These are phyloP conservation scores for Acestrorhynchus altus DNA, from an alignment of 2,797 vertebrate genomes.

Conservation along the genomic window DNA sequence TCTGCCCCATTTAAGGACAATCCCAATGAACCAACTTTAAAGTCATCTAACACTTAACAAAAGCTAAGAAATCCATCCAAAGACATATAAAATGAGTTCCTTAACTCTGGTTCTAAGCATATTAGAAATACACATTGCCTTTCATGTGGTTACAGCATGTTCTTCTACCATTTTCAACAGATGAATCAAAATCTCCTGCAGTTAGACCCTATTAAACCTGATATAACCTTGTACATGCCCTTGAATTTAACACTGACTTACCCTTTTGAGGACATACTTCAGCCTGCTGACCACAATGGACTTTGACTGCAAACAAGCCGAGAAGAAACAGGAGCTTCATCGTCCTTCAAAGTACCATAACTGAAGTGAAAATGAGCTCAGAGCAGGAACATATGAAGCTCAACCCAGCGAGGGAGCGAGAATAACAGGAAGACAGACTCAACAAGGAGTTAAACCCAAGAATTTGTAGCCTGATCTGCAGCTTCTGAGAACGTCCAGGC, in stretches of 20 bases:
- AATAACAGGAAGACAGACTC: background rate
- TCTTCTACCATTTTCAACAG: too few relatives aligned
- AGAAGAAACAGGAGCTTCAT: slow-evolving; percentile 54
- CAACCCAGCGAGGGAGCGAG: background rate
- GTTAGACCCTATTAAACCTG: too few relatives aligned
- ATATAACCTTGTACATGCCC: too few relatives aligned
- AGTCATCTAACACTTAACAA: too few relatives aligned
- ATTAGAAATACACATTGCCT: too few relatives aligned
- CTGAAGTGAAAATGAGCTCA: background rate
- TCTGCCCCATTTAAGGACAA: background rate
- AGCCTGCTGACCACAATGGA: slow-evolving; percentile 45
- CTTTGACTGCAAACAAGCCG: slow-evolving; percentile 35
- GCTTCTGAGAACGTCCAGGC: background rate
- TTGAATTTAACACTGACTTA: slow-evolving; percentile 57
- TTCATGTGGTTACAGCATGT: too few relatives aligned
- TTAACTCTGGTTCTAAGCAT: background rate
- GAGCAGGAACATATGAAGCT: too few relatives aligned
- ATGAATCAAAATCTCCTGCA: too few relatives aligned
- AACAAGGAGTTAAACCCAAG: background rate
- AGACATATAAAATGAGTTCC: too few relatives aligned
- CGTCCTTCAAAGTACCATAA: background rate
- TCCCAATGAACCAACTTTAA: background rate
- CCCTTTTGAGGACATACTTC: slow-evolving; percentile 72
- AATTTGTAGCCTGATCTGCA: background rate
- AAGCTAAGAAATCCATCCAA: too few relatives aligned